phyloP scores from a whole-genome alignment of 2,113 vertebrate genomes.

The Aleadryas rufinucha region DNA sequence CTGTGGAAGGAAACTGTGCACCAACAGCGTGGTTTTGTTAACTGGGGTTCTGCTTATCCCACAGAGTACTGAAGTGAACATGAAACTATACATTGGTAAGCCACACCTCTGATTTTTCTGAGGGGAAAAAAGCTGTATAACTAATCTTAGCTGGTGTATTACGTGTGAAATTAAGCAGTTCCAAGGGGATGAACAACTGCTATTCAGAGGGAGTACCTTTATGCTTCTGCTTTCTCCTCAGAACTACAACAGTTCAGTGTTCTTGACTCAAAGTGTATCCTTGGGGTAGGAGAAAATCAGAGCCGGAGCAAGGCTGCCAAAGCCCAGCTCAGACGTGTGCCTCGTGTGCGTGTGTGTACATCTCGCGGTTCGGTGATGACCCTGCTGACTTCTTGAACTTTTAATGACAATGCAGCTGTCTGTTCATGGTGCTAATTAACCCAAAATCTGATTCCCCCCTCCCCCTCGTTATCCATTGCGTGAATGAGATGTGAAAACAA shows the following conservation, averaged over 20 bases:
- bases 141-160: conserved; percentile 4
- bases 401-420: conserved; percentile 55
- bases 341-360: conserved; percentile 37
- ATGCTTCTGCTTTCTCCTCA: not conserved
- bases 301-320: not conserved
- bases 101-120: not conserved
- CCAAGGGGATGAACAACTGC: not conserved
- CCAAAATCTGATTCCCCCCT: conserved; percentile 42
- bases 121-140: not conserved
- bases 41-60: not conserved
- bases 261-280: not conserved
- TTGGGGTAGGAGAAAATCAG: not conserved
- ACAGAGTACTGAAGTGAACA: not conserved
- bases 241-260: not conserved
- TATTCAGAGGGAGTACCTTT: not conserved
- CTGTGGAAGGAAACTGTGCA: not conserved
- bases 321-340: conserved; percentile 6
- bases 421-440: conserved; percentile 64
- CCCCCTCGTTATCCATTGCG: conserved; percentile 27
- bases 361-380: conserved; percentile 25
- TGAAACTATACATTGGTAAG: not conserved
- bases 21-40: not conserved
- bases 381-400: conserved; percentile 60
- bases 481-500: conserved; percentile 68
- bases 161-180: conserved; percentile 8